These are phyloP conservation scores for Hemicordylus capensis DNA, from an alignment of 2,113 vertebrate species.

Conservation along the genomic window DNA sequence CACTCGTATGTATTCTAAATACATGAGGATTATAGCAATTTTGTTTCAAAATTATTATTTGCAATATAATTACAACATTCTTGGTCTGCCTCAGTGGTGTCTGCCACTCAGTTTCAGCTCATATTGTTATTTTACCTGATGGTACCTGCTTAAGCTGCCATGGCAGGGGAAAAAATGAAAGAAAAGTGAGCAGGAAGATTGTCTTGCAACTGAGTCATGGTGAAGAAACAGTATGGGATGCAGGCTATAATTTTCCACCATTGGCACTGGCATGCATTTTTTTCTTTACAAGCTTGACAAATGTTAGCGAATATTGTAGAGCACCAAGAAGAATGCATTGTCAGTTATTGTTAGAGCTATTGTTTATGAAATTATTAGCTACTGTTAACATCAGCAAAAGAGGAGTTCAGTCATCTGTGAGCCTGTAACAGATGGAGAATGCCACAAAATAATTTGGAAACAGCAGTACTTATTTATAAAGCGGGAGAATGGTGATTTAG, in stretches of 20 bases:
- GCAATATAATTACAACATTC: constrained; percentile 1
- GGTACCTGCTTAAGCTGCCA: neutral
- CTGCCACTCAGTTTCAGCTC: neutral
- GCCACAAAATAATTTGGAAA: neutral
- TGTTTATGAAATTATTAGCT: constrained; percentile 8
- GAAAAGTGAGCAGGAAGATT: constrained; percentile 4
- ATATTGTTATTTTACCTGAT: neutral
- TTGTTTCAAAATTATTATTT: neutral
- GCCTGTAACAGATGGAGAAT: neutral
- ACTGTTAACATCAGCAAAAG: neutral
- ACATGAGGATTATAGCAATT: neutral
- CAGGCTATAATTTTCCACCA: constrained; percentile 1
- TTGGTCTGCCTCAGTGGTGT: neutral
- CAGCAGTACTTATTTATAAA: neutral
- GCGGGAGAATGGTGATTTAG: neutral
- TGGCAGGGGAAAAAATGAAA: constrained; percentile 3
- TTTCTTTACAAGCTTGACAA: neutral
- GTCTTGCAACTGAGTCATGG: neutral
- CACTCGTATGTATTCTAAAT: neutral
- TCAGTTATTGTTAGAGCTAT: neutral
- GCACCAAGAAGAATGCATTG: neutral
- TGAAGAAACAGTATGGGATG: constrained; percentile 21
- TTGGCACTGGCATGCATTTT: neutral
- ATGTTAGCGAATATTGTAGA: neutral
- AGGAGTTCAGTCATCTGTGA: neutral